Base-by-base conservation (phyloP, 2,113 vertebrate genomes). In the Nothocercus julius region DNA sequence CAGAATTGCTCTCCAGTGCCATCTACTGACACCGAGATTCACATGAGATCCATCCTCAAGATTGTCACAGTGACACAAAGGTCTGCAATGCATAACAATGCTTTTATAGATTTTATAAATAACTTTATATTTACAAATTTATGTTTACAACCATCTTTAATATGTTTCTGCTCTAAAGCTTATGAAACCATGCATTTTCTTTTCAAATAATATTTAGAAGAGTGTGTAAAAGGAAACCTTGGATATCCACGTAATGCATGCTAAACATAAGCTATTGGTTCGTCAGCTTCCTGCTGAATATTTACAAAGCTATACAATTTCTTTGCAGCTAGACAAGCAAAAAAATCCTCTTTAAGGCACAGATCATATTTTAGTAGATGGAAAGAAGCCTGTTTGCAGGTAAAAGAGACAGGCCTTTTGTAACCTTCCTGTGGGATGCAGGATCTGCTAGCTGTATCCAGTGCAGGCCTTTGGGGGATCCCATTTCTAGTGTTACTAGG, bases 1-100 rank as follows among this genome's bases (percentile, higher is more conserved):
- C 74, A 73, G 40, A 11, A 12, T 25, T 93, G 72, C 80, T 87
- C 24, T 54, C 13, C 53, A 68, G 66, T 87, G 92, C 78, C 91
- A 91, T 61, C 87, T 91, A 89, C 89, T 28, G 89, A 79, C 67
- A 20, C 58, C 17, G 40, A 1, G 1, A 7, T 32, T 85, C 80
- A 38, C 18, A 32, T 1, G 51, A 58, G 62, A 69, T 30, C 34
- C 32, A 1, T 21, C 38, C 53, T 86, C 53, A 36, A 47, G 58
- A 14, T 19, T 42, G 10, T 40, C 13, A 4, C 1, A 11, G 20
- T 2, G 21, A 30, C 30, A 7, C 9, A 16, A 14, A 42, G 13
- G 12, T 68, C 83, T 54, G 51, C 51, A 47, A 13, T 6, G 44
- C 2, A 8, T 3, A 18, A 7, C 7, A 27, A 28, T 36, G 47